Conservation (phyloP, 2,888 invertebrate genomes). For the Euspilapteryx auroguttella region DNA sequence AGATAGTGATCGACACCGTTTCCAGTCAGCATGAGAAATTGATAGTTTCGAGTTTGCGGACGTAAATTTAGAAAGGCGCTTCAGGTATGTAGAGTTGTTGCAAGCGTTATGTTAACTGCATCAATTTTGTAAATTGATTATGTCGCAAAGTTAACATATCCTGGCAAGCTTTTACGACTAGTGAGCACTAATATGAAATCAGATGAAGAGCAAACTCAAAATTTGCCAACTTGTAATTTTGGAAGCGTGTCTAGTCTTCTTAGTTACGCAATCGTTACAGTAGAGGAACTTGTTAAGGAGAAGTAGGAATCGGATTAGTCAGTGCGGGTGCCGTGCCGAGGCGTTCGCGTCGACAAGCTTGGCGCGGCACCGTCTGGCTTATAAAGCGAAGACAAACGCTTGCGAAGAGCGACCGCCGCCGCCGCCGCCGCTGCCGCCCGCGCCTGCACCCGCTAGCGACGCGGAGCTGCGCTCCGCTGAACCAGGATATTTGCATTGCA, state of each 20-base stretch:
- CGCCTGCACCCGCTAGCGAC: not conserved
- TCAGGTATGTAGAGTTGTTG: slow-evolving; percentile 3
- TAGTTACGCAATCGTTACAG: slow-evolving; percentile 22
- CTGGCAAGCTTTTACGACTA: slow-evolving; percentile 21
- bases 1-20: not conserved
- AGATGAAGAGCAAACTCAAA: slow-evolving; percentile 39
- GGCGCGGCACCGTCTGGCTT: slow-evolving; percentile 2
- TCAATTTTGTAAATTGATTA: slow-evolving; percentile 24
- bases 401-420: not conserved
- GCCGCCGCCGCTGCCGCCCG: slow-evolving; percentile 1
- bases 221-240: too few species aligned
- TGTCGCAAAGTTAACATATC: slow-evolving; percentile 22
- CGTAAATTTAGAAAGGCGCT: slow-evolving; percentile 7
- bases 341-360: slow-evolving; percentile 7
- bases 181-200: too few species aligned
- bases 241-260: slow-evolving; percentile 34
- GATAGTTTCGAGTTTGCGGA: slow-evolving; percentile 3
- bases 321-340: slow-evolving; percentile 18
- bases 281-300: slow-evolving; percentile 34
- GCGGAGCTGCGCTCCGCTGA: slow-evolving; percentile 2
- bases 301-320: slow-evolving; percentile 38
- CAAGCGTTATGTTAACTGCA: slow-evolving; percentile 11
- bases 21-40: slow-evolving; percentile 2
- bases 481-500: slow-evolving; percentile 4
- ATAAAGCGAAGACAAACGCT: too few species aligned